Base-by-base conservation (phyloP, 2,888 invertebrate species). In the Pimpla rufipes region DNA sequence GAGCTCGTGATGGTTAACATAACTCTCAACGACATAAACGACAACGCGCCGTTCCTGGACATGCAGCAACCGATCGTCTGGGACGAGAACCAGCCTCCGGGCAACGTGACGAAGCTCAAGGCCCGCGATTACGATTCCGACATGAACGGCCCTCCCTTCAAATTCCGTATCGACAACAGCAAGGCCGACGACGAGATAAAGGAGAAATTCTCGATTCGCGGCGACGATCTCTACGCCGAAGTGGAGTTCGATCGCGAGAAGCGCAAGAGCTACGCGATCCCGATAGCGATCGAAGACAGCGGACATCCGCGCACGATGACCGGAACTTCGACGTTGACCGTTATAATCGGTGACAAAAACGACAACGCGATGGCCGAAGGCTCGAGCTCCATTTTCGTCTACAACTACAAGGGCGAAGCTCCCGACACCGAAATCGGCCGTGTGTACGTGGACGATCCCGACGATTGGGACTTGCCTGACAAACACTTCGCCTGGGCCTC, bases 401-500 rank as follows among this genome's bases (percentile, higher is more conserved):
- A 99, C 93, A 98, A 98, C 91, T 99, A 98, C 92, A 97, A 96
- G 95, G 98, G 98, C 83, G 95, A 96, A 88, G 95, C 96, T 0
- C 97, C 96, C 0, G 96, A 97, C 85, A 97, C 97, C 0, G 96
- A 96, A 86, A 98, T 99, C 79, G 99, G 99, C 0, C 95, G 98
- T 0, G 98, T 98, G 0, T 99, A 97, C 94, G 99, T 99, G 0
- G 96, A 97, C 57, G 99, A 99, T 93, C 95, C 96, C 0, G 99
- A 99, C 91, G 99, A 99, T 92, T 99, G 99, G 99, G 99, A 99
- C 93, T 93, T 98, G 67, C 96, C 96, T 0, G 98, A 99, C 93
- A 99, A 99, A 94, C 94, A 95, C 13, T 99, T 98, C 92, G 94
- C 94, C 84, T 97, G 97, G 97, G 93, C 95, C 2, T 94, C 94